phyloP scores from a whole-genome alignment of 2,797 vertebrate genomes.

The Neosalanx taihuensis region DNA sequence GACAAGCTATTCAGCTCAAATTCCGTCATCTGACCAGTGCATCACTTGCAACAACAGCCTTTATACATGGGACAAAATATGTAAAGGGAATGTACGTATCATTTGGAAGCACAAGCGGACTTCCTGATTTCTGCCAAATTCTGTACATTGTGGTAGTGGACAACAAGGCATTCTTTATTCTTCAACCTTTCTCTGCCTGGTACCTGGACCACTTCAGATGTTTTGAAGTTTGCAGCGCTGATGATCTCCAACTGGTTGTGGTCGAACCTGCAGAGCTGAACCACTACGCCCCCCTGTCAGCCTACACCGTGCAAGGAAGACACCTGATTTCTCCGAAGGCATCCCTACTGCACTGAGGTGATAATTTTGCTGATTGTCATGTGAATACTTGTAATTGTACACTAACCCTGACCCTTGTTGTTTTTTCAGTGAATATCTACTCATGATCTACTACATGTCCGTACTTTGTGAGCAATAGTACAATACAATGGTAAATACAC shows the following conservation, averaged over 20 bases:
- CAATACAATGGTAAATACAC: too few species aligned
- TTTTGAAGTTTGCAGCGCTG: slow-evolving; percentile 28
- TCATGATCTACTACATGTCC: too few species aligned
- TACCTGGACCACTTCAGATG: slow-evolving; percentile 31
- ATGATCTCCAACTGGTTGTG: slow-evolving; percentile 21
- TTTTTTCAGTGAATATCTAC: too few species aligned
- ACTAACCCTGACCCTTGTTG: too few species aligned
- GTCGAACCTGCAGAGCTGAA: slow-evolving; percentile 26
- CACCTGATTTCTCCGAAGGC: slow-evolving; percentile 16
- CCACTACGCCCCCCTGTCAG: slow-evolving; percentile 25
- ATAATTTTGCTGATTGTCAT: neutral
- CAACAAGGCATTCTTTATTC: slow-evolving; percentile 23
- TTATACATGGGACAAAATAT: slow-evolving; percentile 27
- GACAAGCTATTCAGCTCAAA: slow-evolving; percentile 11
- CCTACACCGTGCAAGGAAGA: neutral
- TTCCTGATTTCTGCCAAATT: slow-evolving; percentile 35
- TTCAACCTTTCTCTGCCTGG: slow-evolving; percentile 25
- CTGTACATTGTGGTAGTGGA: slow-evolving; percentile 20
- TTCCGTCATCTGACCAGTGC: slow-evolving; percentile 13
- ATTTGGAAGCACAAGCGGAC: slow-evolving; percentile 18
- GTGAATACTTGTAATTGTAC: too few species aligned
- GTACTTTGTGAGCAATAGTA: too few species aligned
- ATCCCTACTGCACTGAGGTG: slow-evolving; percentile 20
- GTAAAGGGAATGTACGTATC: slow-evolving; percentile 34
- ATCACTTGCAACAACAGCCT: slow-evolving; percentile 15